phyloP scores from a whole-genome alignment of 2,888 invertebrate species.

The Cheilosia variabilis region DNA sequence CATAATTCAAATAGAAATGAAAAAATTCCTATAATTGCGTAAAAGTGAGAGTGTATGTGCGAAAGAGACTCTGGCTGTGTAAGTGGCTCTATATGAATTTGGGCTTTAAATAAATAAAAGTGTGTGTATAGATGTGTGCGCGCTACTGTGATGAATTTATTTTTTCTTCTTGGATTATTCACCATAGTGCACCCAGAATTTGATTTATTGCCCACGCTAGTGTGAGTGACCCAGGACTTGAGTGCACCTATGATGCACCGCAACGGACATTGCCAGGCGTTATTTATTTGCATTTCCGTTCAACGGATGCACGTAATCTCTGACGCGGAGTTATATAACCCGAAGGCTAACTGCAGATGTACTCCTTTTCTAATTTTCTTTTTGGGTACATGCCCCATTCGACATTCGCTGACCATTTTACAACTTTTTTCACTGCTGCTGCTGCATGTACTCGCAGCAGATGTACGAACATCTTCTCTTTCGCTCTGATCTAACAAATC shows the following conservation, averaged over 20 bases:
- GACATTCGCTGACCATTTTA: constrained; percentile 64
- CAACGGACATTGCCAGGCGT: constrained; percentile 12
- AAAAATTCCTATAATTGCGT: constrained; percentile 66
- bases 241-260: background rate
- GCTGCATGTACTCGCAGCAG: constrained; percentile 4
- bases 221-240: constrained; percentile 59
- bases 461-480: constrained; percentile 2
- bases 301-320: constrained; percentile 45
- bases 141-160: background rate
- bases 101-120: constrained; percentile 51
- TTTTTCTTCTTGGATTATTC: constrained; percentile 11
- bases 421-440: constrained; percentile 38
- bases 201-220: constrained; percentile 51
- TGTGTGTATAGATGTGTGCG: constrained; percentile 37
- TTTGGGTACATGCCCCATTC: constrained; percentile 31
- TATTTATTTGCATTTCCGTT: constrained; percentile 30
- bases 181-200: constrained; percentile 44
- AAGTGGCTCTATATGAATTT: constrained; percentile 13
- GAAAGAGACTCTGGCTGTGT: constrained; percentile 4
- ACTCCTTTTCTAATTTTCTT: constrained; percentile 35
- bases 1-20: constrained; percentile 20
- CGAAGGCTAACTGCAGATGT: constrained; percentile 58
- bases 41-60: constrained; percentile 63
- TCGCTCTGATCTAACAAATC: constrained; percentile 42
- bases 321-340: constrained; percentile 54